These are phyloP conservation scores for Pheucticus melanocephalus DNA, from an alignment of 2,113 vertebrate genomes.

Conservation along the genomic window DNA sequence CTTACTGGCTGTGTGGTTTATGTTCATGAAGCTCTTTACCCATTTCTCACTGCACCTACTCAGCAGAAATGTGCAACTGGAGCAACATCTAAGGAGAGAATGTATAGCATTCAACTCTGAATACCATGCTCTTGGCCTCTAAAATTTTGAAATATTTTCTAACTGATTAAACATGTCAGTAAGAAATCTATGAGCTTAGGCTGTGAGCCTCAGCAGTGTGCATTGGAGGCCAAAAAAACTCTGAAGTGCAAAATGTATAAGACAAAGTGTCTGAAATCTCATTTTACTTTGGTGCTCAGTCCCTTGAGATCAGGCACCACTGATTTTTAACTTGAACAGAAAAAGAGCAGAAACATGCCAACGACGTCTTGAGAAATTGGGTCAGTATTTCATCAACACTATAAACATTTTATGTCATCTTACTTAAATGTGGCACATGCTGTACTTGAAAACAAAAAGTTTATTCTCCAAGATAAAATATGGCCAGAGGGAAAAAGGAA, in stretches of 20 bases:
- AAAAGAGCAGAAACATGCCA: not conserved
- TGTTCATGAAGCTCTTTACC: not conserved
- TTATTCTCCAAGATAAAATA: not conserved
- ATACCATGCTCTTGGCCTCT: not conserved
- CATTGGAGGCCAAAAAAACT: not conserved
- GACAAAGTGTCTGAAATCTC: not conserved
- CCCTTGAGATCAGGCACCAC: not conserved
- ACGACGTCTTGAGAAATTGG: not conserved
- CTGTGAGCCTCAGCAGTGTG: not conserved
- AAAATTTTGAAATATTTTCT: not conserved
- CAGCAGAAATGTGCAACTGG: not conserved
- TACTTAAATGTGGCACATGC: not conserved
- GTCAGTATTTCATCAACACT: not conserved
- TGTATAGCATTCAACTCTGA: not conserved
- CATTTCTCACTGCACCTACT: not conserved
- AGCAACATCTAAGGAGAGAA: not conserved
- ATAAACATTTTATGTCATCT: not conserved
- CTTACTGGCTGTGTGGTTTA: not conserved
- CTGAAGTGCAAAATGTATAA: not conserved
- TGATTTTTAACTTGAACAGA: not conserved
- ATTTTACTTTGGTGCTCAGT: not conserved
- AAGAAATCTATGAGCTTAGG: not conserved
- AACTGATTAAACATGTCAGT: not conserved
- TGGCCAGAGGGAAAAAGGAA: not conserved
- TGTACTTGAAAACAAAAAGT: not conserved